A percentile compares a stretch with the other conserved stretches of the same genome.
Evolutionary conservation across 2,113 vertebrate genomes (phyloP).

Genomic region (Merops nubicus): DNA sequence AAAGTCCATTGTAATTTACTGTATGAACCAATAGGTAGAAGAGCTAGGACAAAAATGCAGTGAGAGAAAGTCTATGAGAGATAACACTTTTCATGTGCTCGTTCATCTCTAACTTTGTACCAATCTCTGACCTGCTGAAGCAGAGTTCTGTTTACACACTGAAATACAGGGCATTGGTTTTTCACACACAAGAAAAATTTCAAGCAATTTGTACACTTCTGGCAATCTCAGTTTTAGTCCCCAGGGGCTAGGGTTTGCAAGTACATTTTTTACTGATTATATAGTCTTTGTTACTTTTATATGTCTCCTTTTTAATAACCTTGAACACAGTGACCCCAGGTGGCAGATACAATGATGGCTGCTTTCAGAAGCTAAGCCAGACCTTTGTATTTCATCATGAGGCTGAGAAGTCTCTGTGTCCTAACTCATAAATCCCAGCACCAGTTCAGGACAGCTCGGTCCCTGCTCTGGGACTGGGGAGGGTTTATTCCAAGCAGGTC

Average conservation of each 20-base stretch:
- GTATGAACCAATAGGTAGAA: neutral
- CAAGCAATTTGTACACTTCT: neutral
- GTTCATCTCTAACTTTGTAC: neutral
- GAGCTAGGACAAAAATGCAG: neutral
- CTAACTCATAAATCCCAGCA: neutral
- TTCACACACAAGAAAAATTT: slow-evolving; percentile 1
- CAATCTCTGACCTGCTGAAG: neutral
- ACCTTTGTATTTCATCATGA: accelerated
- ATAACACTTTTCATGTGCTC: neutral
- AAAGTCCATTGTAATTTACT: neutral
- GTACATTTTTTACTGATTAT: accelerated
- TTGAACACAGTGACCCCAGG: slow-evolving; percentile 80
- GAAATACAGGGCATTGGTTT: neutral
- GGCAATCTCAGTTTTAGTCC: neutral
- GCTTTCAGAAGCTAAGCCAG: neutral
- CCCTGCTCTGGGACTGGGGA: neutral
- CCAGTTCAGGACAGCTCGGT: neutral
- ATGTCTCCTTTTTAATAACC: neutral
- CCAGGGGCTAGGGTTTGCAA: neutral
- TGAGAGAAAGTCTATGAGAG: neutral
- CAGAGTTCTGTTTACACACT: neutral
- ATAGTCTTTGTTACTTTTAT: neutral
- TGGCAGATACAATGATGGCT: slow-evolving; percentile 43
- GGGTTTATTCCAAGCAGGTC: neutral
- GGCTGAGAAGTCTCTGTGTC: neutral